These are phyloP conservation scores for Ictalurus punctatus DNA, from an alignment of 2,113 vertebrate species.

Conservation along the genomic window DNA sequence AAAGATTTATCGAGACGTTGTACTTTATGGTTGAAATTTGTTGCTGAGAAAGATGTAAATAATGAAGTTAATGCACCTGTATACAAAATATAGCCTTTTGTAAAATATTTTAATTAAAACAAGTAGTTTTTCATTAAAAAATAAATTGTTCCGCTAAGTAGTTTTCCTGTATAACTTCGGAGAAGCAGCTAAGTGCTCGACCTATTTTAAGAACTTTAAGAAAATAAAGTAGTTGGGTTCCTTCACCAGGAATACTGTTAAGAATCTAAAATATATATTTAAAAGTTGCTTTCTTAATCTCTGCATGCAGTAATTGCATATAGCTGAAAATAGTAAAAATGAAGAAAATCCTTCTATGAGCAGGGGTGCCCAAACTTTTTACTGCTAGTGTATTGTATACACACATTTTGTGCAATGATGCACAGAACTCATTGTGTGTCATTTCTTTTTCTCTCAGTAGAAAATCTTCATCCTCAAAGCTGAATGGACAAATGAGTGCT, in stretches of 20 bases:
- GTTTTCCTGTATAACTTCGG: not conserved
- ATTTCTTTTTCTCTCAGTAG: slow-evolving; percentile 63
- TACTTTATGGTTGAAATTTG: not conserved
- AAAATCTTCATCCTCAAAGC: slow-evolving; percentile 83
- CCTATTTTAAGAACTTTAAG: not conserved
- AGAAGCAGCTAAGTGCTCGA: not conserved
- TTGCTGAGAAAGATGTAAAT: not conserved
- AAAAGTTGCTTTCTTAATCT: not conserved
- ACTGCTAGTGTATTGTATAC: not conserved
- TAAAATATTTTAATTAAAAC: no score
- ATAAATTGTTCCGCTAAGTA: not conserved
- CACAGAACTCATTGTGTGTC: not conserved
- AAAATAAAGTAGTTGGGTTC: not conserved
- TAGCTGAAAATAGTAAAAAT: not conserved
- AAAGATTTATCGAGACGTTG: not conserved
- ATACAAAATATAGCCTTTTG: no score
- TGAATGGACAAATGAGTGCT: slow-evolving; percentile 66
- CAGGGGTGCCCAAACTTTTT: not conserved
- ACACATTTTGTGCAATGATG: not conserved
- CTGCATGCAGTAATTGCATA: not conserved
- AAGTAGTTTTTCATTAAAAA: no score
- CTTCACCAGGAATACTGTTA: not conserved
- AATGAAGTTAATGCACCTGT: not conserved
- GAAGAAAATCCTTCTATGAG: not conserved
- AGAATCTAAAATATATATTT: not conserved